Percentiles rank a stretch among this genome's conserved stretches.
phyloP scores from a whole-genome alignment of 2,113 vertebrate genomes.

The Pavo muticus region DNA sequence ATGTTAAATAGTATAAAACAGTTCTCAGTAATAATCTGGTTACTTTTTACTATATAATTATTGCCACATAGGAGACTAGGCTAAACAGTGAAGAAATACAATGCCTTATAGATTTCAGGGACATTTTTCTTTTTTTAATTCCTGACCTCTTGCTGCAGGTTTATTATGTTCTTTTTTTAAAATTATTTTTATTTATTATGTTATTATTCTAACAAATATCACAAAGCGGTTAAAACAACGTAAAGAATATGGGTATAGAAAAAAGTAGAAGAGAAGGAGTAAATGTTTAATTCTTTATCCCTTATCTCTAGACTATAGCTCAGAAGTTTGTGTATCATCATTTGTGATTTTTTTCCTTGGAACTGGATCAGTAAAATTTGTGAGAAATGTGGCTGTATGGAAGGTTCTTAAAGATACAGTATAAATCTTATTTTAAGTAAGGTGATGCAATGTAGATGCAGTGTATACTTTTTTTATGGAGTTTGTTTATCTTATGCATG shows the following conservation, averaged over 20 bases:
- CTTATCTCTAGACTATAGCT: not conserved
- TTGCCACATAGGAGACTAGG: not conserved
- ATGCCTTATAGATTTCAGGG: constrained; percentile 9
- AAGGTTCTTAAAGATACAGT: not conserved
- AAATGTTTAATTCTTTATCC: not conserved
- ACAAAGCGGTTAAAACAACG: not conserved
- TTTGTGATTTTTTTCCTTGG: not conserved
- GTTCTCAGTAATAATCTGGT: constrained; percentile 2
- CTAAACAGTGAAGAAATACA: constrained; percentile 26
- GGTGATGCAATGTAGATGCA: not conserved
- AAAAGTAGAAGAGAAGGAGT: not conserved
- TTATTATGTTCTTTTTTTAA: not conserved
- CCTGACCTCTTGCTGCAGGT: not conserved
- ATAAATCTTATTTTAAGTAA: not conserved
- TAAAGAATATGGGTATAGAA: not conserved
- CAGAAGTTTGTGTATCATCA: not conserved
- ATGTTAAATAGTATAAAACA: not conserved
- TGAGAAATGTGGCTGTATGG: not conserved
- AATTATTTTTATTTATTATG: not conserved
- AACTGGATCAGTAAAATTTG: not conserved
- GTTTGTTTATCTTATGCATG: not conserved
- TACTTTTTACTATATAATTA: constrained; percentile 45
- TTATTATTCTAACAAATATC: not conserved
- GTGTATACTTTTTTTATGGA: not conserved
- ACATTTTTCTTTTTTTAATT: not conserved